phyloP scores from a whole-genome alignment of 1,140 invertebrate genomes.

The Artemia franciscana region DNA sequence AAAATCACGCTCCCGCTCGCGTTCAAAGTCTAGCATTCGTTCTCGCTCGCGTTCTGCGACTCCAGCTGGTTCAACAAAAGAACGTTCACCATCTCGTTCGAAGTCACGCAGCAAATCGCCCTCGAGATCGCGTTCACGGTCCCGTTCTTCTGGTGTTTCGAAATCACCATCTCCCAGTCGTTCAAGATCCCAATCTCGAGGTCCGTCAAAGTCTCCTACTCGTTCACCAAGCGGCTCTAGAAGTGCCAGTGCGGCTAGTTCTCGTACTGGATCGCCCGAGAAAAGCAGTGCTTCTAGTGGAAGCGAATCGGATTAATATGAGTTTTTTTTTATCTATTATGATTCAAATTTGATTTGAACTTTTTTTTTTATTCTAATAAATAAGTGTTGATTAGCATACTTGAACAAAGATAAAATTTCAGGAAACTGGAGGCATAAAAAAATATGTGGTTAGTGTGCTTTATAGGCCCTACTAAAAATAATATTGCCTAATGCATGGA shows the following conservation, averaged over 20 bases:
- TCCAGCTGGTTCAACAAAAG: background rate
- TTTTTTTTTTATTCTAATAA: too few relatives aligned
- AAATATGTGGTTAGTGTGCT: too few relatives aligned
- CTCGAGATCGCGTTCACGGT: slow-evolving; percentile 5
- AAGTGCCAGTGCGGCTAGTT: background rate
- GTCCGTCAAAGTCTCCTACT: too few relatives aligned
- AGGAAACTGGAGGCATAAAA: too few relatives aligned
- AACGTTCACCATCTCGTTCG: slow-evolving; percentile 7
- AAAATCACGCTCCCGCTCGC: slow-evolving; percentile 15
- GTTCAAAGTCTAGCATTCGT: slow-evolving; percentile 7
- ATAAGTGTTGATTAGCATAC: too few relatives aligned
- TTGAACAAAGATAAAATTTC: too few relatives aligned
- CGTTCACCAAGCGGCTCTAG: slow-evolving; percentile 6
- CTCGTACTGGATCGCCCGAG: background rate
- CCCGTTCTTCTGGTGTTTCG: background rate
- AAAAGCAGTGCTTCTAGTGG: background rate
- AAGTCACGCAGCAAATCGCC: slow-evolving; percentile 16
- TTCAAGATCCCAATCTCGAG: slow-evolving; percentile 16
- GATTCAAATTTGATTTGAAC: background rate
- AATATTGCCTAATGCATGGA: too few relatives aligned
- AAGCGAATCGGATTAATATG: background rate
- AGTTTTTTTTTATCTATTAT: background rate
- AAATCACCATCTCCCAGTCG: slow-evolving; percentile 18
- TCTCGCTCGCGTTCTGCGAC: slow-evolving; percentile 5
- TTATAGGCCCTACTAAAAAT: too few relatives aligned